Evolutionary conservation across 2,888 invertebrate species (phyloP).

Genomic region (Metopia argyrocephala): DNA sequence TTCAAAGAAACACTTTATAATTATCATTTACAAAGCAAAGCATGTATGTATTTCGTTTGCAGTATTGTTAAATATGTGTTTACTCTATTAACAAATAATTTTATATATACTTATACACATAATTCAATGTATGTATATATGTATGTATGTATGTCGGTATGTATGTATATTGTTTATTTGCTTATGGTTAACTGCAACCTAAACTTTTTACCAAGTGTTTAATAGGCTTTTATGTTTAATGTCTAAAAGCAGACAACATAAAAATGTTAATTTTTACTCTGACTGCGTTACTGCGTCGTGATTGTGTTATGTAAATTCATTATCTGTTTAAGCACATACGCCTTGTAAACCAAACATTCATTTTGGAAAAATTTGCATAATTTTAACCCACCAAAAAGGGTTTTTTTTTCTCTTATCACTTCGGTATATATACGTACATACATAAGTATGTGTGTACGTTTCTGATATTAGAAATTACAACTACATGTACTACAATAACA

Average conservation of each 20-base stretch:
- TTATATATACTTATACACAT: too few relatives aligned
- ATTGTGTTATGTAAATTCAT: slow-evolving; percentile 57
- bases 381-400: not conserved
- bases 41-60: too few relatives aligned
- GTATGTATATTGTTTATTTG: too few relatives aligned
- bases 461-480: too few relatives aligned
- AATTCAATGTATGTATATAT: too few relatives aligned
- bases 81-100: slow-evolving; percentile 25
- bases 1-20: not conserved
- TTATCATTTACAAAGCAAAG: not conserved
- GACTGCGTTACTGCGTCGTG: not conserved
- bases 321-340: slow-evolving; percentile 45
- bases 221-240: too few relatives aligned
- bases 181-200: too few relatives aligned
- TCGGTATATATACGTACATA: too few relatives aligned
- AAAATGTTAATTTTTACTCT: slow-evolving; percentile 47
- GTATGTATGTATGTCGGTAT: too few relatives aligned
- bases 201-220: too few relatives aligned
- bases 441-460: not conserved
- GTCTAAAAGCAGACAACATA: slow-evolving; percentile 49
- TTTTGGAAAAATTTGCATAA: slow-evolving; percentile 56
- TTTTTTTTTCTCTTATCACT: too few relatives aligned
- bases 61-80: too few relatives aligned
- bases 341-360: slow-evolving; percentile 34
- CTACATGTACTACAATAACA: slow-evolving; percentile 7